Evolutionary conservation across 1,140 invertebrate genomes (phyloP).

Genomic region (Drosophila ananassae): DNA sequence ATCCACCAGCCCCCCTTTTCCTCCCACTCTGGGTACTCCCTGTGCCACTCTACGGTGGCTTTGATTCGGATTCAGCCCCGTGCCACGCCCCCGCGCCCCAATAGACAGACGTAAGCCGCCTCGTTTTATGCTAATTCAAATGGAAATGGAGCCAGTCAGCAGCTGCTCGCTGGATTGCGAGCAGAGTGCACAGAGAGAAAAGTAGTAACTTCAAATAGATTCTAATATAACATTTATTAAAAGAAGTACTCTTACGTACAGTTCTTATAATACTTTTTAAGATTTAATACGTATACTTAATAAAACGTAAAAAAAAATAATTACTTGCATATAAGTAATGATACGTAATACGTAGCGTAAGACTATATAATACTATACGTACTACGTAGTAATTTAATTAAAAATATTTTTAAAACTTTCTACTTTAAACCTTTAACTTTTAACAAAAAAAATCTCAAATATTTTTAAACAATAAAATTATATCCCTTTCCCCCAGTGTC

Average conservation of each 20-base stretch:
- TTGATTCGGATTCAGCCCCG: conserved; percentile 40
- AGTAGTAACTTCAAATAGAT: background rate
- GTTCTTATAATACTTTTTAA: no score
- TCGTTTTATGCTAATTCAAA: conserved; percentile 82
- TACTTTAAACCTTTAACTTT: no score
- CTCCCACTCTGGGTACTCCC: background rate
- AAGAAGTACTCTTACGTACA: no score
- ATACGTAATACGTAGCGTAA: no score
- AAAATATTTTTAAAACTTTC: no score
- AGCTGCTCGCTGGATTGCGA: conserved; percentile 59
- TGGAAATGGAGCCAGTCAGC: conserved; percentile 81
- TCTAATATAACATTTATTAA: background rate
- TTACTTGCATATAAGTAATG: no score
- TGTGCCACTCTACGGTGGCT: conserved; percentile 25
- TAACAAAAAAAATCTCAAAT: background rate
- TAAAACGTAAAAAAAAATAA: no score
- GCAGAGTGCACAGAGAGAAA: conserved; percentile 15
- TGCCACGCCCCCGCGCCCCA: conserved; percentile 25
- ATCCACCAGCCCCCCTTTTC: conserved; percentile 8
- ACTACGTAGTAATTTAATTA: no score
- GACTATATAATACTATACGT: no score
- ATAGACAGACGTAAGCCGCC: conserved; percentile 81
- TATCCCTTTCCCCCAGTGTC: conserved; percentile 7
- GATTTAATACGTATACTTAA: no score
- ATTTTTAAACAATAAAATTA: background rate